These are phyloP conservation scores for Phrynocephalus versicolor DNA, from an alignment of 2,113 vertebrate genomes.

Conservation along the genomic window DNA sequence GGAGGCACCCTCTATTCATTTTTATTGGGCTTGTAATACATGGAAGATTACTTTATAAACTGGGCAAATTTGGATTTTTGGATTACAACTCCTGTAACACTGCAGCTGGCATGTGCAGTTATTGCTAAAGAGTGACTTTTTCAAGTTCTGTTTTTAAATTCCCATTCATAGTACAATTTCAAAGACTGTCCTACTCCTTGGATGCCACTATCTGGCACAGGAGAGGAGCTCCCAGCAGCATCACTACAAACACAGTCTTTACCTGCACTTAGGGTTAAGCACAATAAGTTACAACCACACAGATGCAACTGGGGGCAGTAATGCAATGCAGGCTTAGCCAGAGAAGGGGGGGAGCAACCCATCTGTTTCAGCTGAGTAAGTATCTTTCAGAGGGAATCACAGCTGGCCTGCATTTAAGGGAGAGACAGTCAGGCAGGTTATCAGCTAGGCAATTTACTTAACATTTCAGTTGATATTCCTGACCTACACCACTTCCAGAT, in stretches of 20 bases:
- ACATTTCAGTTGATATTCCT: too few relatives aligned
- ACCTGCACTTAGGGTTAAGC: not conserved
- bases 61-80: not conserved
- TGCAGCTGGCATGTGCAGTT: not conserved
- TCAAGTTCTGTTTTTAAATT: not conserved
- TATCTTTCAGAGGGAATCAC: not conserved
- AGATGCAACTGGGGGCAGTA: not conserved
- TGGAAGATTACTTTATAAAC: not conserved
- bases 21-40: not conserved
- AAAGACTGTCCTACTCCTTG: not conserved
- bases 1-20: not conserved
- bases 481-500: too few relatives aligned
- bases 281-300: not conserved
- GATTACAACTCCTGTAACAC: not conserved
- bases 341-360: not conserved
- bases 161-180: not conserved
- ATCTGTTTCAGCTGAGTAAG: not conserved
- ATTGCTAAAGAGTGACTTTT: too few relatives aligned
- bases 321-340: not conserved
- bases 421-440: not conserved
- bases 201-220: not conserved
- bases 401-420: not conserved
- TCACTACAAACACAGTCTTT: not conserved
- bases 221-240: not conserved
- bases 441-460: too few relatives aligned